Evolutionary conservation across 1,140 invertebrate genomes (phyloP).

Genomic region (Penaeus indicus): DNA sequence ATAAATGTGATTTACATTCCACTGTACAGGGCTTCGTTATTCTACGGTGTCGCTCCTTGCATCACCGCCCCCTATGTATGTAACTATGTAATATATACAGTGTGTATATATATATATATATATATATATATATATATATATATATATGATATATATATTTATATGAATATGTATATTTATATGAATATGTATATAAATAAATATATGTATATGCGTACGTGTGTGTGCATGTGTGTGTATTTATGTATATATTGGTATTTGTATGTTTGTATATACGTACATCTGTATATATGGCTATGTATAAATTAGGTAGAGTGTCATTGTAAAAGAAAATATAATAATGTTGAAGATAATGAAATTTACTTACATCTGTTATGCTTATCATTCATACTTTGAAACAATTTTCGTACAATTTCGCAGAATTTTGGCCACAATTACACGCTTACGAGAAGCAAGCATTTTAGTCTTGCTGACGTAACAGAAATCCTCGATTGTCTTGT

Average conservation of each 20-base stretch:
- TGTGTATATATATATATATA: not conserved
- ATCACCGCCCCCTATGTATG: not conserved
- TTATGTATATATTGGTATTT: not conserved
- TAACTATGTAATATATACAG: not conserved
- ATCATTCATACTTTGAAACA: too few relatives aligned
- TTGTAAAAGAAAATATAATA: not conserved
- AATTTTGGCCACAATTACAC: too few relatives aligned
- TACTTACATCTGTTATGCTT: too few relatives aligned
- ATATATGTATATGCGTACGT: not conserved
- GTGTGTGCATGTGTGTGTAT: not conserved
- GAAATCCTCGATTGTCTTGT: too few relatives aligned
- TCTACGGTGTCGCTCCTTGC: too few relatives aligned
- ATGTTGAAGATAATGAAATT: not conserved
- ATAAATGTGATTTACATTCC: too few relatives aligned
- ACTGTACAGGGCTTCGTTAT: too few relatives aligned
- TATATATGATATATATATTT: not conserved
- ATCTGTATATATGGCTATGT: conserved; percentile 4
- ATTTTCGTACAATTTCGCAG: too few relatives aligned
- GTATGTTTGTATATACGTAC: not conserved
- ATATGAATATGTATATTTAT: not conserved
- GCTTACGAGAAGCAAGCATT: too few relatives aligned
- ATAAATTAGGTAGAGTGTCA: not conserved
- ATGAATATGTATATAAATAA: not conserved
- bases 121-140: not conserved
- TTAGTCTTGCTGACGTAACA: too few relatives aligned